A percentile compares a stretch with the other conserved stretches of the same genome.
These are phyloP conservation scores for Indicator maculatus DNA, from an alignment of 2,113 vertebrate species.

Conservation along the genomic window DNA sequence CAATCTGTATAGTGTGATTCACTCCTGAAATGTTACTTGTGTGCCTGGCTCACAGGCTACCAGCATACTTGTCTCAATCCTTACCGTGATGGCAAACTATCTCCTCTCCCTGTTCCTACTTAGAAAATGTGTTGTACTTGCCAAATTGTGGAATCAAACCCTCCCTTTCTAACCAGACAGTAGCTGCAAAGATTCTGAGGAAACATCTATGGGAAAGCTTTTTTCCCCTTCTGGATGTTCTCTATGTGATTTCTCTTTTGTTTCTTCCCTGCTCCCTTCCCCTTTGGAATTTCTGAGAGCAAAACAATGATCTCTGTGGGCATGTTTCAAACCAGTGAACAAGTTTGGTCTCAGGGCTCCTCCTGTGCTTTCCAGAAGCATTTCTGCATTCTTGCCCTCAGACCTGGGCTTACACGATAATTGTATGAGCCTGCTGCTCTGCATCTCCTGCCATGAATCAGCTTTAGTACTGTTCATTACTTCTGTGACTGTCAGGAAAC, in stretches of 20 bases:
- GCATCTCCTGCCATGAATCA: conserved; percentile 14
- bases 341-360: neutral
- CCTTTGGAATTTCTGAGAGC: neutral
- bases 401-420: neutral
- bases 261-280: neutral
- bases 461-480: conserved; percentile 5
- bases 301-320: neutral
- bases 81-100: neutral
- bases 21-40: conserved; percentile 35
- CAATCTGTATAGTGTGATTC: neutral
- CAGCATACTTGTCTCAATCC: neutral
- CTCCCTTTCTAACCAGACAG: neutral
- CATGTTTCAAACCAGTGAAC: neutral
- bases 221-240: neutral
- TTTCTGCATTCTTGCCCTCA: neutral
- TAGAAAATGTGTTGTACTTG: conserved; percentile 14
- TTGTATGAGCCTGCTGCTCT: conserved; percentile 1
- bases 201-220: neutral
- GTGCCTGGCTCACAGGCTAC: conserved; percentile 15
- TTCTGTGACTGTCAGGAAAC: conserved; percentile 17
- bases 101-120: conserved; percentile 5
- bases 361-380: neutral
- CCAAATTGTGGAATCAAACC: conserved; percentile 12
- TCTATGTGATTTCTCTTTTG: neutral
- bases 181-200: neutral